Conservation (phyloP, 2,888 invertebrate genomes). For the Deilephila porcellus region DNA sequence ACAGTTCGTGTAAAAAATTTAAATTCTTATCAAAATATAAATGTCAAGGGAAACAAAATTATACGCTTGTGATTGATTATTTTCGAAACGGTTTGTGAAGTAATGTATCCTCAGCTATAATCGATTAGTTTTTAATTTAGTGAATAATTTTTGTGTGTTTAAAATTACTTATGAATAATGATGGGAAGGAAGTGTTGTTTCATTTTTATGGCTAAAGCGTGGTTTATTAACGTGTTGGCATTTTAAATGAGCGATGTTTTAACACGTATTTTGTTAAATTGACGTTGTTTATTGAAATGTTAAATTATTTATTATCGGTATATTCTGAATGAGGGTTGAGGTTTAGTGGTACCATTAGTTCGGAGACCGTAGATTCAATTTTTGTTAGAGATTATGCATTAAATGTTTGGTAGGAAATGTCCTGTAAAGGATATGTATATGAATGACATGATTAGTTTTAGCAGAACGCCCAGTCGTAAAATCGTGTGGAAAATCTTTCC, state of each 20-base stretch:
- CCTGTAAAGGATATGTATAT: too few species aligned
- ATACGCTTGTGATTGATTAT: conserved; percentile 33
- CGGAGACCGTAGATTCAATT: too few species aligned
- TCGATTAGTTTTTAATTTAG: conserved; percentile 24
- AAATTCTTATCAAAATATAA: conserved; percentile 44
- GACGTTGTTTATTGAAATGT: neutral
- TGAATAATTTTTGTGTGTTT: conserved; percentile 21
- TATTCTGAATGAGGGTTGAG: neutral
- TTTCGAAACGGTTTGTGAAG: conserved; percentile 31
- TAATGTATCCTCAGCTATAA: conserved; percentile 29
- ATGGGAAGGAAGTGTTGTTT: conserved; percentile 18
- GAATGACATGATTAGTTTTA: too few species aligned
- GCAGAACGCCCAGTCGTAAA: too few species aligned
- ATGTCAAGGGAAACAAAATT: conserved; percentile 59
- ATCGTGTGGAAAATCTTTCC: too few species aligned
- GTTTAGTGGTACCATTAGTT: too few species aligned
- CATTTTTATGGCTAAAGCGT: neutral
- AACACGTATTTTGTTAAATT: neutral
- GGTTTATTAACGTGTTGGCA: neutral
- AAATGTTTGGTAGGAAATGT: too few species aligned
- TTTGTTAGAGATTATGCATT: too few species aligned
- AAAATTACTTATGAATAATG: conserved; percentile 20
- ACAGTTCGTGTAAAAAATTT: conserved; percentile 31
- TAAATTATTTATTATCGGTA: neutral
- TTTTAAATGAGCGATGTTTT: neutral